Conservation (phyloP, 2,797 vertebrate species). For the Amblyopsis hoosieri region DNA sequence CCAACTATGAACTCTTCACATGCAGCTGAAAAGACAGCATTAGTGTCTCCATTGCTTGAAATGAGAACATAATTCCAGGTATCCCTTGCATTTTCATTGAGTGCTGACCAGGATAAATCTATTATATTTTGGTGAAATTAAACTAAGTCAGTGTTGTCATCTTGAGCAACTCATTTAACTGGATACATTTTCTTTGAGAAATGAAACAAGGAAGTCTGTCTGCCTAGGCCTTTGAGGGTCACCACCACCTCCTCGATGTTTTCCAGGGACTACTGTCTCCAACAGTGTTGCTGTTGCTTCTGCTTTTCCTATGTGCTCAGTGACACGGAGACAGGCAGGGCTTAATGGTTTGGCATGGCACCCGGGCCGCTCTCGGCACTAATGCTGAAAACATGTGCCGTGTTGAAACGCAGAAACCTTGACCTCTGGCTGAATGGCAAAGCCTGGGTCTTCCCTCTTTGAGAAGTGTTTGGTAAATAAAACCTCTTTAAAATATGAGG, state of each 20-base stretch:
- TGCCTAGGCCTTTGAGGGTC: slow-evolving; percentile 62
- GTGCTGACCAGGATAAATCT: slow-evolving; percentile 15
- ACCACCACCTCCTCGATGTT: slow-evolving; percentile 71
- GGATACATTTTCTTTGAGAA: slow-evolving; percentile 69
- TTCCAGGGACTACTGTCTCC: slow-evolving; percentile 60
- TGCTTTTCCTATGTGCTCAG: slow-evolving; percentile 66
- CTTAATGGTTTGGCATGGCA: slow-evolving; percentile 69
- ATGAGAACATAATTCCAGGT: slow-evolving; percentile 33
- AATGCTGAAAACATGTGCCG: slow-evolving; percentile 77
- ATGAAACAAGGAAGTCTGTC: slow-evolving; percentile 77
- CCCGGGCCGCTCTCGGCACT: slow-evolving; percentile 63
- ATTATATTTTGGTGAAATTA: slow-evolving; percentile 20
- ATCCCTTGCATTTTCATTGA: slow-evolving; percentile 16
- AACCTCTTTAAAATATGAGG: slow-evolving; percentile 65
- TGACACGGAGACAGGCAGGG: slow-evolving; percentile 61
- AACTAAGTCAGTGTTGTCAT: slow-evolving; percentile 14
- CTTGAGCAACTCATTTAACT: slow-evolving; percentile 65
- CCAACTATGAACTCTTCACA: slow-evolving; percentile 39
- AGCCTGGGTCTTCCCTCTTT: slow-evolving; percentile 56
- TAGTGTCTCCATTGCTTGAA: neutral
- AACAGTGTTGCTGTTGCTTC: slow-evolving; percentile 52
- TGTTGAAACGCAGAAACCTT: slow-evolving; percentile 77
- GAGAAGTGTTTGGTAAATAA: slow-evolving; percentile 77
- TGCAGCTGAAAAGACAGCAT: neutral
- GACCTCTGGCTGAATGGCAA: slow-evolving; percentile 76